phyloP scores from a whole-genome alignment of 64 coral and sea anemone genomes.

The Pocillopora verrucosa region DNA sequence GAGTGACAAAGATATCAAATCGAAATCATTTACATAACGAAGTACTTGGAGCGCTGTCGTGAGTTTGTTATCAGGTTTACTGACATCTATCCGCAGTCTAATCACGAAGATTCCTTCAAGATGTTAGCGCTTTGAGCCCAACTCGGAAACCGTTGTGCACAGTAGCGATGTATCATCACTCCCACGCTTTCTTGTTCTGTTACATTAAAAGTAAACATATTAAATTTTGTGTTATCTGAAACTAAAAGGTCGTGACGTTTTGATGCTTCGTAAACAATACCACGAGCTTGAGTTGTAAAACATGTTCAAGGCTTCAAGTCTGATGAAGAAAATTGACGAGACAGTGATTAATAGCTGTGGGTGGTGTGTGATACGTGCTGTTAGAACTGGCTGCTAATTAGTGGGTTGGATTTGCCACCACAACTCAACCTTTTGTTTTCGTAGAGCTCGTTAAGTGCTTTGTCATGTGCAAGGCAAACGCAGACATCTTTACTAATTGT shows the following conservation, averaged over 20 bases:
- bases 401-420: slow-evolving; percentile 22
- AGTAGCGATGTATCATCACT: too few relatives aligned
- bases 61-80: too few relatives aligned
- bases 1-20: too few relatives aligned
- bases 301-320: neutral
- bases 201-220: too few relatives aligned
- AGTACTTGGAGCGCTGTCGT: too few relatives aligned
- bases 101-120: too few relatives aligned
- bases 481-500: slow-evolving; percentile 14
- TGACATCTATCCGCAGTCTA: too few relatives aligned
- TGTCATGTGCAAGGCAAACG: slow-evolving; percentile 22
- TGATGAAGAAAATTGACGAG: neutral
- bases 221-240: too few relatives aligned
- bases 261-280: neutral
- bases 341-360: slow-evolving; percentile 3
- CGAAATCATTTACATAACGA: too few relatives aligned
- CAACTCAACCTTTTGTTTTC: slow-evolving; percentile 51
- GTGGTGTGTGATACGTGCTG: slow-evolving; percentile 8
- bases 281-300: neutral
- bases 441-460: slow-evolving; percentile 40
- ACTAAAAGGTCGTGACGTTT: neutral
- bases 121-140: too few relatives aligned
- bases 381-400: slow-evolving; percentile 20
- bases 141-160: too few relatives aligned
- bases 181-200: too few relatives aligned